These are phyloP conservation scores for Trichogramma evanescens DNA, from an alignment of 2,888 invertebrate genomes.

Conservation along the genomic window DNA sequence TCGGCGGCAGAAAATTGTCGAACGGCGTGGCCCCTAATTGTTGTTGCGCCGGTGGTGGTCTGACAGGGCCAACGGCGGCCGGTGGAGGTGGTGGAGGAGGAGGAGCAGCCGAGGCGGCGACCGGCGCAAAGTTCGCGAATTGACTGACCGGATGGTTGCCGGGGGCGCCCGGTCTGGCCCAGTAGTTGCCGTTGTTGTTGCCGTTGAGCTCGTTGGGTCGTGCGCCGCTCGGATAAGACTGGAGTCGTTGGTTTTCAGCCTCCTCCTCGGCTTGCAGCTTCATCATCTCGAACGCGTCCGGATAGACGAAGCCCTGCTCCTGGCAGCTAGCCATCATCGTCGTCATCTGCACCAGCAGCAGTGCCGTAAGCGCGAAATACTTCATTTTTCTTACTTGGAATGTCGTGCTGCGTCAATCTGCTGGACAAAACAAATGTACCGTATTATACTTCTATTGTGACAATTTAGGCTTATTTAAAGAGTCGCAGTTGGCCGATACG, in stretches of 20 bases:
- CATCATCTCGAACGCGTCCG: slow-evolving; percentile 11
- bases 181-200: too few relatives aligned
- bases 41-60: slow-evolving; percentile 1
- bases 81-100: slow-evolving; percentile 5
- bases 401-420: too few relatives aligned
- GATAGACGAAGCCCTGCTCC: slow-evolving; percentile 11
- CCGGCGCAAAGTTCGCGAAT: slow-evolving; percentile 20
- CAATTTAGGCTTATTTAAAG: too few relatives aligned
- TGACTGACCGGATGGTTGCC: too few relatives aligned
- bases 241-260: too few relatives aligned
- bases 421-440: too few relatives aligned
- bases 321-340: neutral
- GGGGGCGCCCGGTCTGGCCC: too few relatives aligned
- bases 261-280: neutral
- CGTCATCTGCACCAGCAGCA: neutral
- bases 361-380: neutral
- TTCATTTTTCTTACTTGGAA: neutral
- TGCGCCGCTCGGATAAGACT: too few relatives aligned
- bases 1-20: slow-evolving; percentile 22
- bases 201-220: too few relatives aligned
- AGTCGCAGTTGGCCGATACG: too few relatives aligned
- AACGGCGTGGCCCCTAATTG: slow-evolving; percentile 8
- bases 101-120: neutral
- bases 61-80: neutral
- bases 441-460: too few relatives aligned